phyloP scores from a whole-genome alignment of 2,888 invertebrate species.

The Andrena praecox region DNA sequence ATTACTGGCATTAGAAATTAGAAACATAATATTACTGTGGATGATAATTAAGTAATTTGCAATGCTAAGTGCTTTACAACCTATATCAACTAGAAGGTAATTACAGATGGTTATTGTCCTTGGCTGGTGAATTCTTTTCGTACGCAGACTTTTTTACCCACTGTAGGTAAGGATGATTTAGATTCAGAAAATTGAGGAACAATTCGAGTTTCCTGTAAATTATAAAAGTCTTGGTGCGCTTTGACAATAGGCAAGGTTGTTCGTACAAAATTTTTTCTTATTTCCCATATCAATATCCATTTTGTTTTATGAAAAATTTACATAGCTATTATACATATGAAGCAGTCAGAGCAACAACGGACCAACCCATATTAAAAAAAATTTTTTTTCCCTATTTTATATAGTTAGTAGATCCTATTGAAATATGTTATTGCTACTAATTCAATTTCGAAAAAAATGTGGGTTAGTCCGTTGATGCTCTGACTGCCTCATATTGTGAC shows the following conservation, averaged over 20 bases:
- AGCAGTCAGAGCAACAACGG: too few relatives aligned
- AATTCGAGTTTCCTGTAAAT: too few relatives aligned
- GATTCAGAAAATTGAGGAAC: too few relatives aligned
- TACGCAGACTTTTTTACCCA: background rate
- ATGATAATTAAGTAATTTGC: conserved; percentile 8
- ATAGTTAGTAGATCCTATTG: too few relatives aligned
- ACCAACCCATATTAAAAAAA: too few relatives aligned
- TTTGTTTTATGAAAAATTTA: background rate
- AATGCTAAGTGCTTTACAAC: background rate
- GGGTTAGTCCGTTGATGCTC: too few relatives aligned
- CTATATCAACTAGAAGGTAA: background rate
- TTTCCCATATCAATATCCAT: background rate
- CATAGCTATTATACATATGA: background rate
- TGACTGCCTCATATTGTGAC: background rate
- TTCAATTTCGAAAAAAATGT: too few relatives aligned
- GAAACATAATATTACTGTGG: conserved; percentile 1
- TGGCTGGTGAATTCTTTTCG: background rate
- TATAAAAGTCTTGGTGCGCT: too few relatives aligned
- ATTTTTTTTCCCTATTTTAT: too few relatives aligned
- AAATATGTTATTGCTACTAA: too few relatives aligned
- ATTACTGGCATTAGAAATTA: background rate
- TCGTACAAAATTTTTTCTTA: too few relatives aligned
- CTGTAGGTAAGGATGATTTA: background rate
- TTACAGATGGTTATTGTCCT: background rate
- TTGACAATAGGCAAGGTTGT: too few relatives aligned